These are phyloP conservation scores for Alosa alosa DNA, from an alignment of 2,113 vertebrate genomes.

Conservation along the genomic window DNA sequence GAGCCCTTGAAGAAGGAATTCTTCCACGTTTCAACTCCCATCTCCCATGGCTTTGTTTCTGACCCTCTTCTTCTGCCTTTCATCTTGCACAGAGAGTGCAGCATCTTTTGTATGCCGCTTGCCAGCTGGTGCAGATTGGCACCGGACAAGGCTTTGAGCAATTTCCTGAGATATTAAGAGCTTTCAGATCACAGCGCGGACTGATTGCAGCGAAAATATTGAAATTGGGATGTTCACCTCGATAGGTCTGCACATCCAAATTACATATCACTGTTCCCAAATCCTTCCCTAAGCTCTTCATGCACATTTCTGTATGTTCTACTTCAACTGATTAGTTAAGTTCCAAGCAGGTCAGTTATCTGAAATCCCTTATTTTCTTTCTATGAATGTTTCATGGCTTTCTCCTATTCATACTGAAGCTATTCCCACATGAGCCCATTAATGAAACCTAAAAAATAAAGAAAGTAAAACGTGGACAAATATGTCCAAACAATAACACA, in stretches of 20 bases:
- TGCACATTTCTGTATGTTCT: background rate
- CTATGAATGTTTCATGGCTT: constrained; percentile 80
- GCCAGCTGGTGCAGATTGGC: background rate
- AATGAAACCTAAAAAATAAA: constrained; percentile 72
- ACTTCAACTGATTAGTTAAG: constrained; percentile 20
- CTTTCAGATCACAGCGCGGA: background rate
- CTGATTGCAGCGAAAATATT: background rate
- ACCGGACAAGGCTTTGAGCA: background rate
- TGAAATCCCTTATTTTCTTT: constrained; percentile 48
- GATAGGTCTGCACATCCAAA: background rate
- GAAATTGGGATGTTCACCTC: background rate
- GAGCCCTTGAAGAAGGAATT: constrained; percentile 32
- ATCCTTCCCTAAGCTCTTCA: background rate
- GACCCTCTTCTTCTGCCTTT: constrained; percentile 16
- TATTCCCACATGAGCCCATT: constrained; percentile 74
- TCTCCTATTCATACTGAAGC: constrained; percentile 59
- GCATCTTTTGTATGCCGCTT: constrained; percentile 22
- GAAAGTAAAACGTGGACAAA: constrained; percentile 24
- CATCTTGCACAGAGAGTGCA: constrained; percentile 24
- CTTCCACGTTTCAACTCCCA: constrained; percentile 35
- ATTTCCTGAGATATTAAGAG: background rate
- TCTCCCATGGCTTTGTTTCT: constrained; percentile 35
- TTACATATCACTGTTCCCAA: background rate
- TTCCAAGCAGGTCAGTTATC: constrained; percentile 56
- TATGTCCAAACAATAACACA: constrained; percentile 13